Conservation (phyloP, 1,140 invertebrate species). For the Drosophila parabipectinata region DNA sequence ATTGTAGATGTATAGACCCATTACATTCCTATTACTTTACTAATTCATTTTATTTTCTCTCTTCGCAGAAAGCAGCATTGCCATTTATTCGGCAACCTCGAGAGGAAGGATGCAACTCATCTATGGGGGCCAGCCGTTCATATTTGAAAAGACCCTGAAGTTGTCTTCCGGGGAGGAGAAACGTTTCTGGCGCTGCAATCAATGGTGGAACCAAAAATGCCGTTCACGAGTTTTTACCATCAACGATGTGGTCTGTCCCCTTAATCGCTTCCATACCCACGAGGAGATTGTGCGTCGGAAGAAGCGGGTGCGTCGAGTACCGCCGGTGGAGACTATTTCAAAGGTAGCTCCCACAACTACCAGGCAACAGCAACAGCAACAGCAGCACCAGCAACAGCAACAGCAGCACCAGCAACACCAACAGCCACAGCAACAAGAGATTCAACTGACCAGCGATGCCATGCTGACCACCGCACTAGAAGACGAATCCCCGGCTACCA, state of each 20-base stretch:
- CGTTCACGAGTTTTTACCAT: slow-evolving; percentile 81
- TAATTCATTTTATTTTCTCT: slow-evolving; percentile 25
- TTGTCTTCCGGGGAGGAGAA: slow-evolving; percentile 78
- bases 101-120: slow-evolving; percentile 80
- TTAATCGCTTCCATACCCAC: slow-evolving; percentile 82
- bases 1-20: slow-evolving; percentile 19
- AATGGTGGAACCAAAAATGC: slow-evolving; percentile 84
- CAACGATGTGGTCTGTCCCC: slow-evolving; percentile 75
- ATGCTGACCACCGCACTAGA: slow-evolving; percentile 58
- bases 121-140: slow-evolving; percentile 82
- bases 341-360: slow-evolving; percentile 24
- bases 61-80: slow-evolving; percentile 66
- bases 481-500: slow-evolving; percentile 65
- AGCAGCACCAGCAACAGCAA: slow-evolving; percentile 45
- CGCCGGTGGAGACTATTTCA: slow-evolving; percentile 30
- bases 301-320: slow-evolving; percentile 71
- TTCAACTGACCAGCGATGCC: slow-evolving; percentile 56
- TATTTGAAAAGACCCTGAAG: slow-evolving; percentile 81
- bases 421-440: slow-evolving; percentile 30
- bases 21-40: background rate
- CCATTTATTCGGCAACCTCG: slow-evolving; percentile 80
- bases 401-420: slow-evolving; percentile 41
- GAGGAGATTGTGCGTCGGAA: slow-evolving; percentile 82
- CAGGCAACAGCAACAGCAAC: slow-evolving; percentile 46
- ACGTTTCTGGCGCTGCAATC: slow-evolving; percentile 83